Evolutionary conservation across 2,113 vertebrate genomes (phyloP), one percentile per base, ranked within the genome.

Genomic region (Hyla sarda): DNA sequence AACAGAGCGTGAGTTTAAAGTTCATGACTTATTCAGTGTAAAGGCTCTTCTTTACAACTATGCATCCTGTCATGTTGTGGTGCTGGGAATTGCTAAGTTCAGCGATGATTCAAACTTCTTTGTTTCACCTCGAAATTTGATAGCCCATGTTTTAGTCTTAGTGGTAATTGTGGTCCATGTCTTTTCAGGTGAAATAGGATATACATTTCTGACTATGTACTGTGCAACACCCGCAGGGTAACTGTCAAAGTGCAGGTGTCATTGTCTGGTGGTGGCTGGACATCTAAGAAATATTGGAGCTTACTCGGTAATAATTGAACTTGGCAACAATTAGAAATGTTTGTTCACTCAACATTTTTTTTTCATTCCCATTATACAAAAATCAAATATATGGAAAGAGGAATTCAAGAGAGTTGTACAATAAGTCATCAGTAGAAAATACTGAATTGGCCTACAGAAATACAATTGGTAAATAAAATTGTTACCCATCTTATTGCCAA

Each of bases 91-190:
- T 86, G 62, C 79, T 86, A 77, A 73, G 77, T 86, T 86, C 76
- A 86, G 75, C 69, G 84, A 84, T 87, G 84, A 89, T 77, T 89
- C 82, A 88, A 65, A 58, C 69, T 67, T 85, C 78, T 77, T 88
- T 87, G 89, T 88, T 82, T 81, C 65, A 71, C 79, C 79, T 83
- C 56, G 86, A 78, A 47, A 89, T 69, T n/a, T 71, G 86, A 89
- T 87, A 87, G 78, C 65, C 21, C 78, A 73, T 88, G 69, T 81
- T 81, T 80, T 80, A 87, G 85, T 87, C 60, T 82, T 84, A 83
- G 79, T 87, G 62, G 85, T 78, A 88, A 76, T 80, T 73, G 84
- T 71, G 88, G 82, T 71, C 54, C 52, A 74, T 83, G 86, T 74
- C 86, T 81, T 85, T 87, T 87, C 86, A 62, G 71, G 41, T 80